Percentiles rank a stretch among this genome's conserved stretches.
Evolutionary conservation across 2,113 vertebrate species (phyloP).

Genomic region (Lycocorax pyrrhopterus): DNA sequence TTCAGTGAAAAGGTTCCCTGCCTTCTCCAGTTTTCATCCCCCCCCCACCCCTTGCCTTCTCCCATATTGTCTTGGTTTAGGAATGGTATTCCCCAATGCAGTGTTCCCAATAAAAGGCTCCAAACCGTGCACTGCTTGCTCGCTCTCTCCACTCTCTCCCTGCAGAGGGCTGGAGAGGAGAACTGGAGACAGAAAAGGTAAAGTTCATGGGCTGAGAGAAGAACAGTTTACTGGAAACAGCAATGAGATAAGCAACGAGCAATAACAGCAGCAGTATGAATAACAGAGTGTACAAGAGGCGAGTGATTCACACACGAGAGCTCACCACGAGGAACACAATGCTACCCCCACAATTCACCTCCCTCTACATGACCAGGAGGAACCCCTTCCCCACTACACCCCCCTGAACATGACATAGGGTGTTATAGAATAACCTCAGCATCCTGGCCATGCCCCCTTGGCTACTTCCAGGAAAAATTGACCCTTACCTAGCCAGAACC

Average conservation of each 20-base stretch:
- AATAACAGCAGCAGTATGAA: background rate
- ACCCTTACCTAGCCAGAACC: background rate
- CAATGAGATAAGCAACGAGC: background rate
- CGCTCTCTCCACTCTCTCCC: background rate
- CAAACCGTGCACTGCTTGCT: background rate
- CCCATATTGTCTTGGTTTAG: background rate
- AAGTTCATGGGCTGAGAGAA: background rate
- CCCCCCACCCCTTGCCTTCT: background rate
- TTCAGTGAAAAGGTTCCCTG: background rate
- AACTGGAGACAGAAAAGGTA: background rate
- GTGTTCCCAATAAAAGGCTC: background rate
- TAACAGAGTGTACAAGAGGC: background rate
- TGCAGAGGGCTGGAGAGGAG: background rate
- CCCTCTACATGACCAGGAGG: background rate
- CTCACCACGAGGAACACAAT: background rate
- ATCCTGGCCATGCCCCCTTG: background rate
- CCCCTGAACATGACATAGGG: background rate
- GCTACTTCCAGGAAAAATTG: background rate
- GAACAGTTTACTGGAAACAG: background rate
- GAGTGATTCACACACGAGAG: background rate
- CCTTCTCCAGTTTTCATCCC: background rate
- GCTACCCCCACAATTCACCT: background rate
- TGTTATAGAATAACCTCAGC: background rate
- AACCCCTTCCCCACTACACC: background rate
- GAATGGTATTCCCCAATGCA: background rate